These are phyloP conservation scores for Conistra vaccinii DNA, from an alignment of 2,888 invertebrate genomes.

Conservation along the genomic window DNA sequence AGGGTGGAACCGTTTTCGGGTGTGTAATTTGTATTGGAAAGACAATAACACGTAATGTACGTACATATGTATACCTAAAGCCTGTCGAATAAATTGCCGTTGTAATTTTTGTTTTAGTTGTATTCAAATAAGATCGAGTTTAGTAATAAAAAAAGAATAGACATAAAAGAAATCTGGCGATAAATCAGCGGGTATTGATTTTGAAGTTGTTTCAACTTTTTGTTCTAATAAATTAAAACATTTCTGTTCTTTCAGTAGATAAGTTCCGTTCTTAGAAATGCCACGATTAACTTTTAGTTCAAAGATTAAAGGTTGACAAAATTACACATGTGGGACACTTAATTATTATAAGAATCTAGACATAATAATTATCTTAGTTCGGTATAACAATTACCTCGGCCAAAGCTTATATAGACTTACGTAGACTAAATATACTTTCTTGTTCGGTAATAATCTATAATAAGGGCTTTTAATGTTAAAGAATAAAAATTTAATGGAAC, in stretches of 20 bases:
- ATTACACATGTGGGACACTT: background rate
- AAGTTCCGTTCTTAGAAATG: background rate
- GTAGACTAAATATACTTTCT: background rate
- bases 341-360: background rate
- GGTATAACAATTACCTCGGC: background rate
- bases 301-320: background rate
- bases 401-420: background rate
- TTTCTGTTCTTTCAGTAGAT: background rate
- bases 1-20: slow-evolving; percentile 14
- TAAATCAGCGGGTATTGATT: background rate
- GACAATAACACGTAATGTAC: slow-evolving; percentile 13
- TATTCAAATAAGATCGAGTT: background rate
- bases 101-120: background rate
- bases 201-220: background rate
- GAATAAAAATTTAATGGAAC: slow-evolving; percentile 18
- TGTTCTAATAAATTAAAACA: background rate
- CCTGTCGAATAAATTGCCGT: background rate
- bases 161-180: background rate
- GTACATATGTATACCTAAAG: slow-evolving; percentile 7
- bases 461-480: background rate
- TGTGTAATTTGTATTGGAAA: slow-evolving; percentile 41
- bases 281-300: background rate
- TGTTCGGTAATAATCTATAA: background rate
- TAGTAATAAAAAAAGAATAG: background rate
- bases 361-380: background rate